Percentiles rank a stretch among this genome's conserved stretches.
Conservation (phyloP, 2,888 invertebrate genomes). For the Formica aserva region DNA sequence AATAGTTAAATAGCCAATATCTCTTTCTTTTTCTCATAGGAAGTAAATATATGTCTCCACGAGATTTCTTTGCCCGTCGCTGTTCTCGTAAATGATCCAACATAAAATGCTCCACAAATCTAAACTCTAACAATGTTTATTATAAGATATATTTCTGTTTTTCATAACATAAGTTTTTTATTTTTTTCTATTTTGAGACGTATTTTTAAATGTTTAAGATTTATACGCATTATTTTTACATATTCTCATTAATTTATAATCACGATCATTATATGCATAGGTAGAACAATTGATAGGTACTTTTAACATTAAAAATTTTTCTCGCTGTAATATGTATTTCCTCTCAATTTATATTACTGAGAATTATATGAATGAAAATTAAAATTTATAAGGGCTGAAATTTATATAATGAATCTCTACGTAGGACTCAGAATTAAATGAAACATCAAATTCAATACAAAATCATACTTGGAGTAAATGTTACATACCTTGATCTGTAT, state of each 20-base stretch:
- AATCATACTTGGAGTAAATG: constrained; percentile 17
- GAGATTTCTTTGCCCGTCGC: no score
- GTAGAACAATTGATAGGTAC: no score
- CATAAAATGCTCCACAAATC: no score
- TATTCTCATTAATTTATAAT: neutral
- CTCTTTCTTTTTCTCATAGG: no score
- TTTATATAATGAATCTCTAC: constrained; percentile 14
- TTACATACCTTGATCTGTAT: neutral
- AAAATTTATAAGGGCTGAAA: neutral
- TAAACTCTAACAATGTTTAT: neutral
- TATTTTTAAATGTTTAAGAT: neutral
- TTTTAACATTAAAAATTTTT: neutral
- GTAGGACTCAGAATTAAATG: constrained; percentile 23
- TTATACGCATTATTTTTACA: neutral
- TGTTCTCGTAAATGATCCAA: no score
- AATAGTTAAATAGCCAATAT: no score
- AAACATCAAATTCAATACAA: constrained; percentile 16
- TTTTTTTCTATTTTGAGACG: neutral
- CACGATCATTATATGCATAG: no score
- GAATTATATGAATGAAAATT: neutral
- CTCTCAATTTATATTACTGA: constrained; percentile 6
- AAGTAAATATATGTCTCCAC: no score
- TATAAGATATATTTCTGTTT: neutral
- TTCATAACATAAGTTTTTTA: neutral
- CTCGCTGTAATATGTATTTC: neutral